A percentile compares a stretch with the other conserved stretches of the same genome.
Evolutionary conservation across 2,797 vertebrate species (phyloP).

Genomic region (Myoxocephalus aenaeus): DNA sequence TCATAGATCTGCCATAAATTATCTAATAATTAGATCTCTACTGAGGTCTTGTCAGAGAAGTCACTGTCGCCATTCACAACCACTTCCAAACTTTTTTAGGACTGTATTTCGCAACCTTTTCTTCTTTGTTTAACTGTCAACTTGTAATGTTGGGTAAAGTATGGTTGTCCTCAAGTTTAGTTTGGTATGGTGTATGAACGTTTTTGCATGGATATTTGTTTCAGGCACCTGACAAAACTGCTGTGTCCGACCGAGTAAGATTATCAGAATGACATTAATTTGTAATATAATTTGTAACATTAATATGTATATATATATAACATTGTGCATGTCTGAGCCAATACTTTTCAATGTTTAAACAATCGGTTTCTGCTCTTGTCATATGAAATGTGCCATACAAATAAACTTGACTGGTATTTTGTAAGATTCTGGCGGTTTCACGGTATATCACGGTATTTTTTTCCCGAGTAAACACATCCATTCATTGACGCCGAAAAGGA

Average conservation of each 20-base stretch:
- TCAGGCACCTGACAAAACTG: not conserved
- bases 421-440: no score
- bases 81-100: no score
- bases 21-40: no score
- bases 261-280: not conserved
- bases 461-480: no score
- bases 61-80: not conserved
- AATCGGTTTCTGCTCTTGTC: not conserved
- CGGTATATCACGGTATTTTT: no score
- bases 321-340: not conserved
- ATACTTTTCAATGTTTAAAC: not conserved
- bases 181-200: not conserved
- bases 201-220: not conserved
- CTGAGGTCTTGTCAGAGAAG: no score
- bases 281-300: no score
- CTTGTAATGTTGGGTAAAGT: no score
- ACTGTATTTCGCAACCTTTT: not conserved
- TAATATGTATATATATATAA: no score
- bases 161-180: not conserved
- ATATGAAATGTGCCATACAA: not conserved
- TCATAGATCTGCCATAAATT: no score
- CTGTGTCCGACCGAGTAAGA: not conserved
- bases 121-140: not conserved
- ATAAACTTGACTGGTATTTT: not conserved
- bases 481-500: no score